phyloP scores from a whole-genome alignment of 2,888 invertebrate genomes.

The Chloromyia formosa region DNA sequence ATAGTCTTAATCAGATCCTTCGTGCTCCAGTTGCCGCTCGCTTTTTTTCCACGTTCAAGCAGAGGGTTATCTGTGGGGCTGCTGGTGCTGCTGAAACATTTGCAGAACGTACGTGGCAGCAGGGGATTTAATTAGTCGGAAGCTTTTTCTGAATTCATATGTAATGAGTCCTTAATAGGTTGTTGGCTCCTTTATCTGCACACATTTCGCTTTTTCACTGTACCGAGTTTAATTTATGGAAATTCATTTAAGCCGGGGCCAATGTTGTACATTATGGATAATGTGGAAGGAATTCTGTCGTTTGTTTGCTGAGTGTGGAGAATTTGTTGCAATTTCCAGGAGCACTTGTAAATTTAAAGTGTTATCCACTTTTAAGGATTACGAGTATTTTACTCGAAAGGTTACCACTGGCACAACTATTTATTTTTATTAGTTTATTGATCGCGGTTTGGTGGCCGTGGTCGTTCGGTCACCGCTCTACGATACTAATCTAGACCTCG shows the following conservation, averaged over 20 bases:
- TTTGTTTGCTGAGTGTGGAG: too few species aligned
- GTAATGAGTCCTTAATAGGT: conserved; percentile 40
- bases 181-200: neutral
- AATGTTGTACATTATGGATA: neutral
- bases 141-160: conserved; percentile 22
- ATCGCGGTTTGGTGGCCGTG: too few species aligned
- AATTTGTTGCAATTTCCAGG: too few species aligned
- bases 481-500: too few species aligned
- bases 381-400: too few species aligned
- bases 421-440: too few species aligned
- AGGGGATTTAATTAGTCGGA: conserved; percentile 29
- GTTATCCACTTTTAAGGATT: too few species aligned
- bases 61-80: too few species aligned
- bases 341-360: too few species aligned
- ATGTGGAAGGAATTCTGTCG: too few species aligned
- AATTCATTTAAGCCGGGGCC: neutral
- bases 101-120: neutral
- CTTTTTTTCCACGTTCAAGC: neutral
- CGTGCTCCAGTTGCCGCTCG: neutral
- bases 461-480: too few species aligned
- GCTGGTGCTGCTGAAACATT: neutral
- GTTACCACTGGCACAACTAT: too few species aligned
- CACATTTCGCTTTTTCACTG: neutral
- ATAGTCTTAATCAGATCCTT: conserved; percentile 21
- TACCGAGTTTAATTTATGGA: conserved; percentile 18